Evolutionary conservation across 2,113 vertebrate species (phyloP).

Genomic region (Vimba vimba): DNA sequence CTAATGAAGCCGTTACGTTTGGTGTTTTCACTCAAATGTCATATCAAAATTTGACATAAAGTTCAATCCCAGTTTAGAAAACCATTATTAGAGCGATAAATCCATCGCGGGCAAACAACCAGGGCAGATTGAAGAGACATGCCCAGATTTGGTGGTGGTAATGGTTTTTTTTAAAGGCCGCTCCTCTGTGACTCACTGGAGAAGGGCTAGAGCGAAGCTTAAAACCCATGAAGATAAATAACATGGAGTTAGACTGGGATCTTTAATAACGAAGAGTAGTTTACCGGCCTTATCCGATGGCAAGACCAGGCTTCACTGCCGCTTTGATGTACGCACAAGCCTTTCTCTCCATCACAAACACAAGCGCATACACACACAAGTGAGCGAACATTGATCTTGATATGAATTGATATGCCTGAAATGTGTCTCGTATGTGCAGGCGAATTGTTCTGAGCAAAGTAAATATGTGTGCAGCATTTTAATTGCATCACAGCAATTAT

Average conservation of each 20-base stretch:
- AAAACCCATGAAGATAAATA: slow-evolving; percentile 69
- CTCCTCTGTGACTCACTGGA: slow-evolving; percentile 48
- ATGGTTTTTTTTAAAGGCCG: slow-evolving; percentile 45
- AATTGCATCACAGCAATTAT: slow-evolving; percentile 39
- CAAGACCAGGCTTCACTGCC: slow-evolving; percentile 55
- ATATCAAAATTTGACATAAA: neutral
- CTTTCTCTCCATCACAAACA: slow-evolving; percentile 60
- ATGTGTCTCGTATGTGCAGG: slow-evolving; percentile 12
- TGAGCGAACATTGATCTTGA: slow-evolving; percentile 21
- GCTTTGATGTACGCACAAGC: slow-evolving; percentile 73
- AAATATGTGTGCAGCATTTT: slow-evolving; percentile 43
- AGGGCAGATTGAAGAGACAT: slow-evolving; percentile 36
- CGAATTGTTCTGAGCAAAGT: slow-evolving; percentile 34
- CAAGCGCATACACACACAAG: slow-evolving; percentile 34
- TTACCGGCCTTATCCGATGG: slow-evolving; percentile 66
- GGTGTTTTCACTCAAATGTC: too few species aligned
- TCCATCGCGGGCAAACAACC: slow-evolving; percentile 9
- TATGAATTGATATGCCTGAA: neutral
- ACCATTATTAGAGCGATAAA: slow-evolving; percentile 14
- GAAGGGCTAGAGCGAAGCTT: slow-evolving; percentile 63
- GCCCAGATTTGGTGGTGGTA: slow-evolving; percentile 42
- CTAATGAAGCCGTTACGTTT: neutral
- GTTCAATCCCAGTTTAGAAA: neutral
- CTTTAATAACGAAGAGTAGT: slow-evolving; percentile 67
- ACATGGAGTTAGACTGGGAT: slow-evolving; percentile 61